Evolutionary conservation across 2,888 invertebrate species (phyloP).

Genomic region (Himalopsyche kuldschensis): DNA sequence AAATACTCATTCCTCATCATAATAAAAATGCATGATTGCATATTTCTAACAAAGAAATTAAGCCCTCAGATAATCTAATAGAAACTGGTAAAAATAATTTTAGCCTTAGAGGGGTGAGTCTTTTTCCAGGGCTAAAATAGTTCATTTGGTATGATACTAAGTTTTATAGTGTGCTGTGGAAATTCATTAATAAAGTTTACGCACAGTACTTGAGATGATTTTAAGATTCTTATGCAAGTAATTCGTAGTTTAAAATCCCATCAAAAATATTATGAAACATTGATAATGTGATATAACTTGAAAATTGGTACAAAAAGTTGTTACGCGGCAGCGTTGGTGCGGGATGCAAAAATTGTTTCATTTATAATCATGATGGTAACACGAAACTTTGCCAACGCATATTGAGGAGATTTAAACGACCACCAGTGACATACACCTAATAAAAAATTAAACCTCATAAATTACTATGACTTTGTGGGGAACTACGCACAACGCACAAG

Average conservation of each 20-base stretch:
- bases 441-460: constrained; percentile 35
- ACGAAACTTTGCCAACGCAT: neutral
- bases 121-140: no score
- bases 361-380: neutral
- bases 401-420: neutral
- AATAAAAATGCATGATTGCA: no score
- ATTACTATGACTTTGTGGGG: constrained; percentile 20
- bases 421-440: constrained; percentile 24
- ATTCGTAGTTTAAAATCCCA: neutral
- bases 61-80: no score
- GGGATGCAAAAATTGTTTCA: neutral
- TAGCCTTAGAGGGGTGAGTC: no score
- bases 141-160: no score
- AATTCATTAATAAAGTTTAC: no score
- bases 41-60: no score
- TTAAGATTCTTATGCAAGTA: no score
- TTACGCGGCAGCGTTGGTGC: neutral
- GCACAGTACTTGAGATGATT: no score
- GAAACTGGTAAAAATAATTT: no score
- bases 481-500: constrained; percentile 9
- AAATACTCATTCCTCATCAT: no score
- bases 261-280: neutral
- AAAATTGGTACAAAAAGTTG: neutral
- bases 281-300: neutral
- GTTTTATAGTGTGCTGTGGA: no score